Evolutionary conservation across 2,113 vertebrate genomes (phyloP), one percentile per base, ranked within the genome.

Genomic region (Tringa solitaria): DNA sequence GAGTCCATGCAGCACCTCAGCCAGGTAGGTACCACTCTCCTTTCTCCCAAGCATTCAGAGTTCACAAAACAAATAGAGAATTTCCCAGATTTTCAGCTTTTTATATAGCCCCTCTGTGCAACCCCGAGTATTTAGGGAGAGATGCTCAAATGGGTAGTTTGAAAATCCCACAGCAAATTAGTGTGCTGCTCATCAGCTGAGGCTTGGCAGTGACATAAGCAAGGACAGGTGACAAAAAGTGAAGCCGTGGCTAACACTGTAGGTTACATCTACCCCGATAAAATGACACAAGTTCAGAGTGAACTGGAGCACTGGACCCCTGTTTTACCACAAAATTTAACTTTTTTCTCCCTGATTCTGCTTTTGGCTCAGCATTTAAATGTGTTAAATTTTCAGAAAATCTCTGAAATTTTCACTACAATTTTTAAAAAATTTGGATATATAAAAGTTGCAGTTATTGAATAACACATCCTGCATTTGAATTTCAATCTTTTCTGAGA

Each of bases 371-470:
- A 37, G 4, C 16, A 80, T 26, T 57, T 33, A 82, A 33, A 61
- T 41, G 12, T 30, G 18, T 35, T 5, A 14, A 75, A 22, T 50
- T 90, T 75, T 85, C 41, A 35, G 37, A 23, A 22, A 92, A 56
- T 19, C 6, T 43, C 45, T 43, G 50, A 45, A 50, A 27, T 41
- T 64, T 83, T 79, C 10, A 35, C 5, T 53, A 8, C 6, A 2
- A n/a, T 59, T 37, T 79, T 74, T 41, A 24, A 83, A 23, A 17
- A 51, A 3, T 61, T 43, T 0, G 0, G 7, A 13, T 12, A 2
- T 10, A 20, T 51, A 65, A 43, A 73, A 74, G 6, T 19, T 10
- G 3, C 8, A 30, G 6, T 27, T 75, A 57, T 9, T 53, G 18
- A 70, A 51, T 53, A 43, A 61, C 4, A 14, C 9, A 65, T 45